Evolutionary conservation across 2,113 vertebrate species (phyloP).

Genomic region (Lophochroa leadbeateri): DNA sequence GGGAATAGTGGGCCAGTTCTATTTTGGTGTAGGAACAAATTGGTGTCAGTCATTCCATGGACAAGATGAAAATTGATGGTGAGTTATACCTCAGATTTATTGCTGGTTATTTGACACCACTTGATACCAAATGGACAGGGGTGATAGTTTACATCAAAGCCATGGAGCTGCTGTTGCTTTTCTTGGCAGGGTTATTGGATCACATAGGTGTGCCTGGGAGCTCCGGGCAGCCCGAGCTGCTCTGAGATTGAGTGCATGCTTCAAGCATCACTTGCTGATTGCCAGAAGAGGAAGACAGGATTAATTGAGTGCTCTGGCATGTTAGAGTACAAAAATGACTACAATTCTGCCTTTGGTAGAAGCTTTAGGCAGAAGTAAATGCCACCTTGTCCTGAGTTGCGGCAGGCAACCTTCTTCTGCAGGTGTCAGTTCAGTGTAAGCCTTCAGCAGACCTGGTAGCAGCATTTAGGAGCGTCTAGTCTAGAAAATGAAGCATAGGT

Average conservation of each 20-base stretch:
- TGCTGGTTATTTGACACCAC: neutral
- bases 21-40: neutral
- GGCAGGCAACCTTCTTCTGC: neutral
- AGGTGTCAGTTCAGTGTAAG: neutral
- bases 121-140: neutral
- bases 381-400: neutral
- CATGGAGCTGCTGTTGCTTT: neutral
- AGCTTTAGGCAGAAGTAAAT: neutral
- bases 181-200: neutral
- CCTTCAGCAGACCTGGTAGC: neutral
- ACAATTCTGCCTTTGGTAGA: neutral
- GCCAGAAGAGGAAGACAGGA: neutral
- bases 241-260: rapidly evolving
- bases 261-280: neutral
- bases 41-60: neutral
- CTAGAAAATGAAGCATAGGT: neutral
- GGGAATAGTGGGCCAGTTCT: neutral
- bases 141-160: neutral
- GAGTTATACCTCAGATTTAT: neutral
- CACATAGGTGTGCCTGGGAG: neutral
- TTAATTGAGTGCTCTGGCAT: neutral
- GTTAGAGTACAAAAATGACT: neutral
- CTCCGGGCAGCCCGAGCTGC: neutral
- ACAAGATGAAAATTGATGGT: neutral
- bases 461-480: neutral